Conservation (phyloP, 64 coral and sea anemone genomes). For the Pocillopora verrucosa region DNA sequence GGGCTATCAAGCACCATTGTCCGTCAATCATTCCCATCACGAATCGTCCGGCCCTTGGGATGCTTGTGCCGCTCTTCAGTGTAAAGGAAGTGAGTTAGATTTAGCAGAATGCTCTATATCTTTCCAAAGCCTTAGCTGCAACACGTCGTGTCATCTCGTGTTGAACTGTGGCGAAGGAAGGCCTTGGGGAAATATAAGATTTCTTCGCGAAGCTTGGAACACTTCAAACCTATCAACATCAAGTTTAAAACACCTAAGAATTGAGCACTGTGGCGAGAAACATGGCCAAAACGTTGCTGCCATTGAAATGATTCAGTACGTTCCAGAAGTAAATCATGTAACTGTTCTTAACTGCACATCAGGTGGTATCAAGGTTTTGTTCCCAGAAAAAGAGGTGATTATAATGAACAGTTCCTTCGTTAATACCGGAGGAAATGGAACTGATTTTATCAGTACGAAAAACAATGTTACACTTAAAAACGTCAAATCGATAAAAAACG, state of each 20-base stretch:
- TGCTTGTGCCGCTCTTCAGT: not conserved
- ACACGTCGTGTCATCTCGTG: not conserved
- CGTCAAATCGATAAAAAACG: conserved; percentile 5
- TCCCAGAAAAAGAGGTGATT: not conserved
- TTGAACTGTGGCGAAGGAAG: conserved; percentile 28
- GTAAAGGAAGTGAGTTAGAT: conserved; percentile 61
- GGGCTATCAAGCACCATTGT: conserved; percentile 30
- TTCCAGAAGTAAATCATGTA: conserved; percentile 51
- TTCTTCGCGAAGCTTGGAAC: conserved; percentile 9
- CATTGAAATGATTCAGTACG: conserved; percentile 51
- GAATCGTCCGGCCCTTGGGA: not conserved
- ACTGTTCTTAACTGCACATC: conserved; percentile 52
- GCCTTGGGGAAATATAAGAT: conserved; percentile 79
- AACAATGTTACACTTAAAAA: not conserved
- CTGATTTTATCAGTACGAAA: not conserved
- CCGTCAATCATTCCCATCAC: not conserved
- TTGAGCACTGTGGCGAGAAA: conserved; percentile 66
- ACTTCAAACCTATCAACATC: not conserved
- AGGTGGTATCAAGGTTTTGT: conserved; percentile 36
- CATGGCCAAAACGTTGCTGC: conserved; percentile 30
- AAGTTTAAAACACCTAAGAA: conserved; percentile 35
- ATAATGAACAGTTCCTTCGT: not conserved
- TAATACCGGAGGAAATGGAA: not conserved
- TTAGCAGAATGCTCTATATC: conserved; percentile 42
- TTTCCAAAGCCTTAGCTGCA: not conserved